Conservation (phyloP, 2,797 vertebrate genomes). For the Dicrostonyx torquatus region DNA sequence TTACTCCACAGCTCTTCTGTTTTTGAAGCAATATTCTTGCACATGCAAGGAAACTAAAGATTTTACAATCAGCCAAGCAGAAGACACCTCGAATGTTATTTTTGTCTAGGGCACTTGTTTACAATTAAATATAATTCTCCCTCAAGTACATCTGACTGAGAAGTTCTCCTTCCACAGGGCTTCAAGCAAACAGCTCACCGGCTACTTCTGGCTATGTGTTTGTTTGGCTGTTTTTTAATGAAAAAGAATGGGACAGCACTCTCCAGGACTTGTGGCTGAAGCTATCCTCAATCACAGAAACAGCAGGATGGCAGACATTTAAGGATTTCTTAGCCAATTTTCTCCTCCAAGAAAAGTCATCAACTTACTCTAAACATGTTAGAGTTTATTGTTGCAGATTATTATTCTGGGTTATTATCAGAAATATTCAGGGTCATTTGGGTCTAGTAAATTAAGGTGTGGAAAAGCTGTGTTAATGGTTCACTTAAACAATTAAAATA, state of each 20-base stretch:
- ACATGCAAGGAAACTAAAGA: slow-evolving; percentile 27
- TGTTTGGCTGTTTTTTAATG: not conserved
- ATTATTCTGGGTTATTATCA: slow-evolving; percentile 14
- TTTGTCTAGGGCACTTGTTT: slow-evolving; percentile 58
- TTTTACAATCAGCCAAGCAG: slow-evolving; percentile 38
- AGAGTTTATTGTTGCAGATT: not conserved
- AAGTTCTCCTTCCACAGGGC: not conserved
- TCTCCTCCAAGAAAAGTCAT: slow-evolving; percentile 55
- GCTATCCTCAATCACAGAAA: slow-evolving; percentile 9
- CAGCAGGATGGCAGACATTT: not conserved
- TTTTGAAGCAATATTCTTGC: slow-evolving; percentile 60
- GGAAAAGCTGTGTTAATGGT: not conserved
- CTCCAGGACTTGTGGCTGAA: not conserved
- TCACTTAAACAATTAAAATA: slow-evolving; percentile 18
- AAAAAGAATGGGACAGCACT: not conserved
- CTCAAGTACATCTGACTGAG: slow-evolving; percentile 10
- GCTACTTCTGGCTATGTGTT: not conserved
- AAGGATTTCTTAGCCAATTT: slow-evolving; percentile 43
- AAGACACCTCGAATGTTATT: slow-evolving; percentile 39
- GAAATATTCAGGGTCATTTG: not conserved
- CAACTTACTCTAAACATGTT: not conserved
- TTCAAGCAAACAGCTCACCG: not conserved
- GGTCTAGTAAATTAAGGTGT: slow-evolving; percentile 4
- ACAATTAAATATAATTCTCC: slow-evolving; percentile 55
- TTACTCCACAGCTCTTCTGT: slow-evolving; percentile 65